phyloP scores from a whole-genome alignment of 2,888 invertebrate species.

The Myathropa florea region DNA sequence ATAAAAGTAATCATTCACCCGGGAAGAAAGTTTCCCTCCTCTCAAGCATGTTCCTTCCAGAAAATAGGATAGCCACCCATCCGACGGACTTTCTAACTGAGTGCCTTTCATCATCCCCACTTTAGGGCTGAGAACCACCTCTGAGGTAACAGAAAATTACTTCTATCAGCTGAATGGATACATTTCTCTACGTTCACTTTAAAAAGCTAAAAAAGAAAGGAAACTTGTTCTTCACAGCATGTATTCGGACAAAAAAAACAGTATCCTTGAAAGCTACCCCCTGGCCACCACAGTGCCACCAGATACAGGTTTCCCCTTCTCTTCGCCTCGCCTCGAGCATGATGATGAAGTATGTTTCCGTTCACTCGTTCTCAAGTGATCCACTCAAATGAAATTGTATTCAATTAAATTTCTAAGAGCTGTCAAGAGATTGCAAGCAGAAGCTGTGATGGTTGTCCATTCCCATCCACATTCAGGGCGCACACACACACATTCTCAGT shows the following conservation, averaged over 20 bases:
- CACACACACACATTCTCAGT: not conserved
- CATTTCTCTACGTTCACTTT: not conserved
- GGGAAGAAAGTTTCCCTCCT: not conserved
- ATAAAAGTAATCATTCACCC: not conserved
- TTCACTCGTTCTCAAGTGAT: conserved; percentile 18
- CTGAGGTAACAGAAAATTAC: conserved; percentile 3
- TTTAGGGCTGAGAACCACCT: not conserved
- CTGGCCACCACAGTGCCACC: not conserved
- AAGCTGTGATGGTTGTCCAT: not conserved
- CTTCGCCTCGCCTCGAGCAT: too few species aligned
- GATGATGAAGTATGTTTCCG: conserved; percentile 9
- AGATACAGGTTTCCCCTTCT: too few species aligned
- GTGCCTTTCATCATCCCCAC: not conserved
- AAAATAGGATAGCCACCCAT: not conserved
- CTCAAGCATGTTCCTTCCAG: not conserved
- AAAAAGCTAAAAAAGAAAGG: not conserved
- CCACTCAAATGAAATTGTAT: conserved; percentile 19
- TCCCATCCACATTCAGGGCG: not conserved
- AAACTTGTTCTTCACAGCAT: not conserved
- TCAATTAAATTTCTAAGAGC: conserved; percentile 16
- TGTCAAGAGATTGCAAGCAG: not conserved
- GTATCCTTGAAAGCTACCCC: not conserved
- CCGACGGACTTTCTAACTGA: not conserved
- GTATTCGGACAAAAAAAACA: not conserved
- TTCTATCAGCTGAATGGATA: not conserved